These are phyloP conservation scores for Rutilus rutilus DNA, from an alignment of 2,113 vertebrate species.

Conservation along the genomic window DNA sequence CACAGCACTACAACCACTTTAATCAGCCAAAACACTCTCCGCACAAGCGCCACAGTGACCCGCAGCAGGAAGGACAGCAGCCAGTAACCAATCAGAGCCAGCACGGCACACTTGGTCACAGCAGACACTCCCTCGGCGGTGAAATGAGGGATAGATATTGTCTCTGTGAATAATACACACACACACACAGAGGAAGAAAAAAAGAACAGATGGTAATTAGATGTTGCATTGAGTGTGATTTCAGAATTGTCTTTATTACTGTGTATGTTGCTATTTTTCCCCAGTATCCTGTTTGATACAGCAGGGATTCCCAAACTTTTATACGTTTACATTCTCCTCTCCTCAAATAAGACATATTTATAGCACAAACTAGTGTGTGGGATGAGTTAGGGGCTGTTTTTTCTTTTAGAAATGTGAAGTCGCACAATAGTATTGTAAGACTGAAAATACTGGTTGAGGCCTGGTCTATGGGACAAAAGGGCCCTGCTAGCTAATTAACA, in stretches of 20 bases:
- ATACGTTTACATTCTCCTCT: too few relatives aligned
- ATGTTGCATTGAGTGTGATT: neutral
- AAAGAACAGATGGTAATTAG: neutral
- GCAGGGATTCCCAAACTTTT: too few relatives aligned
- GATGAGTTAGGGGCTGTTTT: too few relatives aligned
- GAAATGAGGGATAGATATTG: conserved; percentile 70
- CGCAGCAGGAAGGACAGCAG: conserved; percentile 69
- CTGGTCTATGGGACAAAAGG: too few relatives aligned
- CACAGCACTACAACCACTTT: conserved; percentile 68
- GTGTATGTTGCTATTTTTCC: too few relatives aligned
- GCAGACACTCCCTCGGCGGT: conserved; percentile 74
- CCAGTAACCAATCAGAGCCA: conserved; percentile 76
- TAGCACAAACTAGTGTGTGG: too few relatives aligned
- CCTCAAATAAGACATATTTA: too few relatives aligned
- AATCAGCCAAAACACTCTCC: conserved; percentile 74
- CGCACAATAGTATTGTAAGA: too few relatives aligned
- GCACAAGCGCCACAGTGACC: conserved; percentile 63
- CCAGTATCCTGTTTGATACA: too few relatives aligned
- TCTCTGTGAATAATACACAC: conserved; percentile 57
- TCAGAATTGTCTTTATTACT: neutral
- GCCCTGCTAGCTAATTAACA: too few relatives aligned
- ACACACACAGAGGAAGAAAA: conserved; percentile 1
- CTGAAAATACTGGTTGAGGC: too few relatives aligned
- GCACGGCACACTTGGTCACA: conserved; percentile 74
- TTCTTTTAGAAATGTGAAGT: too few relatives aligned